Evolutionary conservation across 2,888 invertebrate genomes (phyloP).

Genomic region (Holacanthella duospinosa): DNA sequence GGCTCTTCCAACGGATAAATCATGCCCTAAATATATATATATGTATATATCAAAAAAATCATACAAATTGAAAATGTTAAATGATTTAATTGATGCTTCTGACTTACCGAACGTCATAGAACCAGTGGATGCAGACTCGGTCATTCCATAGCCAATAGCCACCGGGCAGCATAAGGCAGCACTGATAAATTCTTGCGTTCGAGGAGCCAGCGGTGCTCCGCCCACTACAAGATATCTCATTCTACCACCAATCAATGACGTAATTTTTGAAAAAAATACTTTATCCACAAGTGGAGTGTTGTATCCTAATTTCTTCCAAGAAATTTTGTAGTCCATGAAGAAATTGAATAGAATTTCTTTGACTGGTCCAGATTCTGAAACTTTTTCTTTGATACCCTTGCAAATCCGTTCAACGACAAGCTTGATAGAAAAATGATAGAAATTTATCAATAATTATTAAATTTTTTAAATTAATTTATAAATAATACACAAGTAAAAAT

Average conservation of each 20-base stretch:
- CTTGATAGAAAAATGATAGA: slow-evolving; percentile 46
- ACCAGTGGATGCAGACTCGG: slow-evolving; percentile 91
- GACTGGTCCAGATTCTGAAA: slow-evolving; percentile 67
- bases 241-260: slow-evolving; percentile 72
- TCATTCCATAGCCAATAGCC: slow-evolving; percentile 89
- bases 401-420: slow-evolving; percentile 93
- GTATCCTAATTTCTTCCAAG: slow-evolving; percentile 72
- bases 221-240: slow-evolving; percentile 55
- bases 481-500: background rate
- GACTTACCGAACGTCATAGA: slow-evolving; percentile 26
- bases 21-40: too few relatives aligned
- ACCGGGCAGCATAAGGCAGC: slow-evolving; percentile 82
- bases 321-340: slow-evolving; percentile 83
- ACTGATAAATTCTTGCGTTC: slow-evolving; percentile 88
- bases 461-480: too few relatives aligned
- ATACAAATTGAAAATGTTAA: background rate
- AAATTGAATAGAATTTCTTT: slow-evolving; percentile 81
- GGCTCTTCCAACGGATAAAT: slow-evolving; percentile 70
- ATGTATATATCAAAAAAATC: slow-evolving; percentile 41
- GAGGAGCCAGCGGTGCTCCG: slow-evolving; percentile 88
- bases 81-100: too few relatives aligned
- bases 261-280: slow-evolving; percentile 52
- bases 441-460: background rate
- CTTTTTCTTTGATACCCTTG: slow-evolving; percentile 91
- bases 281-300: slow-evolving; percentile 54